Evolutionary conservation across 2,113 vertebrate genomes (phyloP).

Genomic region (Vidua chalybeata): DNA sequence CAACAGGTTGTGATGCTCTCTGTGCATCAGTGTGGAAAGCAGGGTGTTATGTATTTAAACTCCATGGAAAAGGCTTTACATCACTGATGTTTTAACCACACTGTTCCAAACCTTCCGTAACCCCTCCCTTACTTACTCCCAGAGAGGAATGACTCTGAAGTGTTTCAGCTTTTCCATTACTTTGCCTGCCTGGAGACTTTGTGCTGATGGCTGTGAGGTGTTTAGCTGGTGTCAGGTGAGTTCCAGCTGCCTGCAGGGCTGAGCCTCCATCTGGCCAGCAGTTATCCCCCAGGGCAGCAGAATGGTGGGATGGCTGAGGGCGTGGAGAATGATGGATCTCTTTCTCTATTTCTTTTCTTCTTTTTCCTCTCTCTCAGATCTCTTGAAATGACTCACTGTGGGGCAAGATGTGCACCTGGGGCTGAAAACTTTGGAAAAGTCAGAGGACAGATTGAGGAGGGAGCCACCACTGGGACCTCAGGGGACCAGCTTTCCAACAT

Average conservation of each 20-base stretch:
- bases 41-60: neutral
- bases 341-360: neutral
- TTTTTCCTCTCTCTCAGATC: neutral
- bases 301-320: neutral
- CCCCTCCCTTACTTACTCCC: neutral
- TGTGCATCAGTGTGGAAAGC: neutral
- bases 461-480: neutral
- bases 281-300: neutral
- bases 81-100: constrained; percentile 12
- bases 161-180: constrained; percentile 50
- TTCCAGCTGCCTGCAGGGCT: neutral
- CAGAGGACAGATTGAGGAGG: neutral
- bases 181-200: neutral
- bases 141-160: constrained; percentile 14
- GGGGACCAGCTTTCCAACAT: neutral
- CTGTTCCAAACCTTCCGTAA: neutral
- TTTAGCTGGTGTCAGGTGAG: constrained; percentile 18
- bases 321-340: neutral
- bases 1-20: neutral
- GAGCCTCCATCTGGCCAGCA: neutral
- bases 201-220: neutral
- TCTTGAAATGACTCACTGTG: neutral
- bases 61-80: constrained; percentile 30
- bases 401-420: neutral
- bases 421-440: neutral